Base-by-base conservation (phyloP, 2,113 vertebrate genomes). In the Ammospiza caudacuta region DNA sequence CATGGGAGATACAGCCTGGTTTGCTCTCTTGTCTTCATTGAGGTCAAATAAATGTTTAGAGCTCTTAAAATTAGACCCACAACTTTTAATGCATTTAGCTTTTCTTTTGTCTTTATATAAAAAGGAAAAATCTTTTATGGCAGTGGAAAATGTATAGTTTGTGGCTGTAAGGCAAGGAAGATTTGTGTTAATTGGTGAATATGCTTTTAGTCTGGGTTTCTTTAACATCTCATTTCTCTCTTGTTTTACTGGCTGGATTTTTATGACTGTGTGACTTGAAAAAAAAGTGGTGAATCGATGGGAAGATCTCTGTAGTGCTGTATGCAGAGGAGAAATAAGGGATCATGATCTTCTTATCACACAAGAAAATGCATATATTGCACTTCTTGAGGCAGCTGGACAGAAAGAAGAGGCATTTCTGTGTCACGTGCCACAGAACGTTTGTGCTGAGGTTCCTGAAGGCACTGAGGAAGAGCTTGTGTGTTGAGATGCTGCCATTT, bases 381-480 rank as follows among this genome's bases (percentile, higher is more conserved):
- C 31, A 14, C 4, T 57, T n/a, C 17, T 46, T 72, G 13, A 25
- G 46, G 19, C 62, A 76, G 64, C 59, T 44, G 59, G 46, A 2
- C 57, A 54, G 68, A 35, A 62, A 43, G 18, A 27, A 27, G 25
- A 66, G 78, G 51, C n/a, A n/a, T 68, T 57, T 52, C 39, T 55
- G 18, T 66, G 63, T 28, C 82, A 22, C 6, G 0, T 21, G 35
- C 35, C 19, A 2, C 0, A 0, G 21, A 6, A 6, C 0, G 0
- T 67, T 44, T 59, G 41, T 7, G 5, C 6, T 31, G 52, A 61
- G 17, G 27, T 46, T 95, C 82, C 85, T 33, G 76, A 72, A 22
- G 2, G 0, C 37, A 0, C 66, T 43, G 11, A 33, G 84, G 72
- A 78, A 58, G 74, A 85, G 18, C 28, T 15, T 15, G 46, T 39